Base-by-base conservation (phyloP, 2,888 invertebrate species). In the Drosophila prolongata region DNA sequence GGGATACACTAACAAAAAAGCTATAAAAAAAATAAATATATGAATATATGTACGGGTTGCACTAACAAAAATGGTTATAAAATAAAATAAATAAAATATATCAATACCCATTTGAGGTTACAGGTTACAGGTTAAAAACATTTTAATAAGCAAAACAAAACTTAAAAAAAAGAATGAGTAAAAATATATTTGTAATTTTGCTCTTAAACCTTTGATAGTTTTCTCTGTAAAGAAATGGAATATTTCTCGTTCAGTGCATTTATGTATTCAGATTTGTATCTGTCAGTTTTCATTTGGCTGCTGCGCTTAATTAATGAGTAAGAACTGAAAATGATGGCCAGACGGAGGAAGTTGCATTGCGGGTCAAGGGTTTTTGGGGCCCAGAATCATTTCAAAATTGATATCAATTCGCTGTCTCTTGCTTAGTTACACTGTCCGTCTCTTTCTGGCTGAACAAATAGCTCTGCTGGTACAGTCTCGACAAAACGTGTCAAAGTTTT, bases 331-430 rank as follows among this genome's bases (percentile, higher is more conserved):
- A 16, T 62, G 64, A 54, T 43, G 34, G 37, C 64, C 73, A 69
- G 72, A 61, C 69, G 43, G 47, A 43, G 73, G 57, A 64, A 74
- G 58, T 50, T 50, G 74, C 52, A 66, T 58, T 61, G 78, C 79
- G 46, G 85, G 81, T 81, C 81, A 87, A 87, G 79, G 69, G 79
- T 67, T 64, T 76, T 54, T 27, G 59, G 13, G n/a, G 58, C 24
- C 6, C 49, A 49, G 53, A 38, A 30, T 46, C 78, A 71, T 60
- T 67, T 61, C 49, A 19, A 69, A 79, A 82, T 79, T 70, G 67
- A 76, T 84, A 83, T 72, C 68, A 71, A 73, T 72, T 70, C 42
- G 14, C 19, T 3, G 3, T 24, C 24, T 40, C 13, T 46, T n/a
- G 1, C 6, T 9, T 24, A 16, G 0, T 13, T 24, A 35, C 13